Conservation (phyloP, 2,797 vertebrate species). For the Phoxinus dragarum region DNA sequence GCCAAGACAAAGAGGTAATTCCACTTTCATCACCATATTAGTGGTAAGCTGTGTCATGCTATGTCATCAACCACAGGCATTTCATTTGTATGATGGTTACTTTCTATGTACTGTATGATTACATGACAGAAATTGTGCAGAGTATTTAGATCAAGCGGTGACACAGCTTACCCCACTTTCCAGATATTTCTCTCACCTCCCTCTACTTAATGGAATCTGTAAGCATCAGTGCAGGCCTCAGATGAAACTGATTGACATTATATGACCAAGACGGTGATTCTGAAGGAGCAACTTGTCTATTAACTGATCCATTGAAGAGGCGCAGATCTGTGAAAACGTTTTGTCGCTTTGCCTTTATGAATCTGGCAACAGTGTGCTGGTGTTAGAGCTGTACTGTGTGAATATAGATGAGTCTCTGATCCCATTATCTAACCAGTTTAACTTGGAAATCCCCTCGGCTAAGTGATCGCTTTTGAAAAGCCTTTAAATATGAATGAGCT, state of each 20-base stretch:
- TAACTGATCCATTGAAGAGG: slow-evolving; percentile 25
- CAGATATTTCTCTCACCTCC: background rate
- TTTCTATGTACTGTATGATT: background rate
- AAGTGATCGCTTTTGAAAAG: slow-evolving; percentile 41
- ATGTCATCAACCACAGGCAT: background rate
- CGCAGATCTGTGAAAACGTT: background rate
- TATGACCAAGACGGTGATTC: slow-evolving; percentile 9
- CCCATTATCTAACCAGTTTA: slow-evolving; percentile 52
- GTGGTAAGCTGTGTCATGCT: background rate
- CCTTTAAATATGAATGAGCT: slow-evolving; percentile 54
- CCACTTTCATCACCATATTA: background rate
- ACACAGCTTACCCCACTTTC: background rate
- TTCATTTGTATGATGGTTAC: background rate
- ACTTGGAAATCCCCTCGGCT: slow-evolving; percentile 46
- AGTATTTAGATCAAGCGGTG: background rate
- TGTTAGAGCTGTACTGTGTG: slow-evolving; percentile 35
- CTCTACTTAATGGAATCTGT: background rate
- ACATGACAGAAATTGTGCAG: background rate
- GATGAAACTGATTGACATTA: slow-evolving; percentile 6
- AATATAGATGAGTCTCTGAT: slow-evolving; percentile 46
- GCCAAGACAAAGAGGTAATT: background rate
- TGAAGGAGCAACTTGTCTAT: slow-evolving; percentile 9
- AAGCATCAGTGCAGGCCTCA: background rate
- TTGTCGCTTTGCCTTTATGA: slow-evolving; percentile 19
- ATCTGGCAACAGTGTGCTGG: slow-evolving; percentile 19